Conservation (phyloP, 2,797 vertebrate genomes). For the Chaetophractus vellerosus region DNA sequence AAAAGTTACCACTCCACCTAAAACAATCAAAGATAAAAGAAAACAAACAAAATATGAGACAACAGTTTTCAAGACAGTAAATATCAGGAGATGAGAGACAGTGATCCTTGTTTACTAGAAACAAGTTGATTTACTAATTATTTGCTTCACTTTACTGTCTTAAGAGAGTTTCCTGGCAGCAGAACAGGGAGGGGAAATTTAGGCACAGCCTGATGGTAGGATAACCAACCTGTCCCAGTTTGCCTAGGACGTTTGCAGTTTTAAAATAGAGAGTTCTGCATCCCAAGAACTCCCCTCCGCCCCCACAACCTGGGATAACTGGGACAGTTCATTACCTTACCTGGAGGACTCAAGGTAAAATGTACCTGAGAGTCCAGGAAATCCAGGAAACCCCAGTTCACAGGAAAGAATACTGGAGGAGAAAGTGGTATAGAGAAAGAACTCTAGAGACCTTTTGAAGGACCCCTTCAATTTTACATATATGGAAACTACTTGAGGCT, state of each 20-base stretch:
- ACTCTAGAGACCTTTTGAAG: neutral
- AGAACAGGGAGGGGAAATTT: neutral
- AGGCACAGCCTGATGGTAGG: neutral
- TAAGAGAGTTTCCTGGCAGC: neutral
- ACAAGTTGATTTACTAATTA: neutral
- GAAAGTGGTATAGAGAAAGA: neutral
- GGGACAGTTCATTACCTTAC: neutral
- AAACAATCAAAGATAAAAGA: neutral
- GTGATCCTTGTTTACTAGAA: neutral
- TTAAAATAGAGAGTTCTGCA: neutral
- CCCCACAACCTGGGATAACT: neutral
- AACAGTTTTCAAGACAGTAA: no score
- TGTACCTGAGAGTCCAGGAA: neutral
- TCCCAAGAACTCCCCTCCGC: no score
- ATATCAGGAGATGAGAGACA: no score
- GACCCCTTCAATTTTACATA: neutral
- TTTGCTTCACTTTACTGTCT: neutral
- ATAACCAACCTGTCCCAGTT: neutral
- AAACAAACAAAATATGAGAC: neutral
- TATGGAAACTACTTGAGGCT: neutral
- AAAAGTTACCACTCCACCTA: neutral
- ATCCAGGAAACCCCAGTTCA: neutral
- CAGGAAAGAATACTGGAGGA: neutral
- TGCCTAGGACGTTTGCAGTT: neutral
- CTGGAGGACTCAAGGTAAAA: neutral